A percentile compares a stretch with the other conserved stretches of the same genome.
Conservation (phyloP, 1,140 invertebrate species). For the Lepidurus apus region DNA sequence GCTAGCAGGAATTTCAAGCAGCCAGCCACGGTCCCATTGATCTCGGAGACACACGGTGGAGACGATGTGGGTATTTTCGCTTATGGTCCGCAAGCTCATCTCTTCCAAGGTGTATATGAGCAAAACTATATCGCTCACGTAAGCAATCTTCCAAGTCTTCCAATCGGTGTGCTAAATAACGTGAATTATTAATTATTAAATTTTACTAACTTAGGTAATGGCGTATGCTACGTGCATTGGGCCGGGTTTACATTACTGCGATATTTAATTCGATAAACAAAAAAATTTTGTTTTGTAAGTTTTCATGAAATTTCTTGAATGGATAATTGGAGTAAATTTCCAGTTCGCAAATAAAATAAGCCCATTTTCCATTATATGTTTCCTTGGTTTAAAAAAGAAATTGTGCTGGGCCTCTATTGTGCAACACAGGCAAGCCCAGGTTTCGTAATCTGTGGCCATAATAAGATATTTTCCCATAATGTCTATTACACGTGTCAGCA, state of each 20-base stretch:
- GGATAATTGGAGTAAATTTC: no score
- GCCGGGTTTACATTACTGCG: conserved; percentile 34
- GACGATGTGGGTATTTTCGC: conserved; percentile 63
- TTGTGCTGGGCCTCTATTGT: no score
- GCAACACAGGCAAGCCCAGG: no score
- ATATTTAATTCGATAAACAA: background rate
- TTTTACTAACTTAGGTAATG: conserved; percentile 28
- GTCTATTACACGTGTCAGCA: no score
- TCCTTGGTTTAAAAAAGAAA: no score
- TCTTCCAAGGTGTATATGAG: conserved; percentile 59
- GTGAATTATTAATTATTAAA: background rate
- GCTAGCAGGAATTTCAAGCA: conserved; percentile 40
- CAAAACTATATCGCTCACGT: conserved; percentile 59
- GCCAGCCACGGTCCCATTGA: conserved; percentile 49
- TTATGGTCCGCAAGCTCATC: conserved; percentile 56
- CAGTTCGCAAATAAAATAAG: no score
- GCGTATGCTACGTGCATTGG: conserved; percentile 59
- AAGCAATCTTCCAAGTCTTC: background rate
- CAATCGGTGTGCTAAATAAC: background rate
- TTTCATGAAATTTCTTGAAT: no score
- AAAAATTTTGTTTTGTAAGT: no score
- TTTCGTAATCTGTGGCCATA: no score
- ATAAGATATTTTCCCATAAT: no score
- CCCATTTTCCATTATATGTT: no score
- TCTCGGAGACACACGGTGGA: conserved; percentile 60